Base-by-base conservation (phyloP, 2,888 invertebrate species). In the Clistopyga incitator region DNA sequence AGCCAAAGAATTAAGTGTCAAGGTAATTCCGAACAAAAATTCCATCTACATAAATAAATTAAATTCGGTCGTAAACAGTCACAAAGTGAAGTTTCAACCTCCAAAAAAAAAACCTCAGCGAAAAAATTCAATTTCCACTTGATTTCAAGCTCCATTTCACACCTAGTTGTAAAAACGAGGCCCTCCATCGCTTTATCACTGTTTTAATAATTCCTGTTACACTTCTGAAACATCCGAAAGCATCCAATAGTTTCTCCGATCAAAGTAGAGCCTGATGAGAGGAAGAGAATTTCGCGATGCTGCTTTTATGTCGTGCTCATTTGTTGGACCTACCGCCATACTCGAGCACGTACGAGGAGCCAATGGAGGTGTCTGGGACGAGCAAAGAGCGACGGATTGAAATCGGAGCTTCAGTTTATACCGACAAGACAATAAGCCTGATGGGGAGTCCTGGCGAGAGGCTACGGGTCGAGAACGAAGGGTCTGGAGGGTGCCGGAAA, bases 361-460 rank as follows among this genome's bases (percentile, higher is more conserved):
- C 50, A 25, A 38, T 45, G 15, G 23, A 34, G 59, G 64, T 77
- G 72, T 70, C 70, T 45, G 42, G 64, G 72, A 54, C 78, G 38
- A 64, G 52, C 81, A 86, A 85, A 84, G 79, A 84, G 85, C 70
- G 84, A 84, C 76, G 89, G 90, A 90, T 89, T 88, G 89, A 89
- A 90, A 89, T 89, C 88, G 88, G 89, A 89, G 89, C 89, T 88
- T 86, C 83, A 85, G 86, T 84, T 81, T 85, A 79, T 81, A 68
- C 84, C 70, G 86, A 85, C 78, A 65, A 88, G 88, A 90, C 89
- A 89, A 89, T 89, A 87, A 70, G 50, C 72, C 47, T 61, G 77
- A 64, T 61, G 71, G 77, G 71, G 77, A 72, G 77, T 72, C 70
- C 72, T 72, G 67, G 20, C 64, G 42, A 20, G 54, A 56, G 75